These are phyloP conservation scores for Prunella himalayana DNA, from an alignment of 2,113 vertebrate species.

Conservation along the genomic window DNA sequence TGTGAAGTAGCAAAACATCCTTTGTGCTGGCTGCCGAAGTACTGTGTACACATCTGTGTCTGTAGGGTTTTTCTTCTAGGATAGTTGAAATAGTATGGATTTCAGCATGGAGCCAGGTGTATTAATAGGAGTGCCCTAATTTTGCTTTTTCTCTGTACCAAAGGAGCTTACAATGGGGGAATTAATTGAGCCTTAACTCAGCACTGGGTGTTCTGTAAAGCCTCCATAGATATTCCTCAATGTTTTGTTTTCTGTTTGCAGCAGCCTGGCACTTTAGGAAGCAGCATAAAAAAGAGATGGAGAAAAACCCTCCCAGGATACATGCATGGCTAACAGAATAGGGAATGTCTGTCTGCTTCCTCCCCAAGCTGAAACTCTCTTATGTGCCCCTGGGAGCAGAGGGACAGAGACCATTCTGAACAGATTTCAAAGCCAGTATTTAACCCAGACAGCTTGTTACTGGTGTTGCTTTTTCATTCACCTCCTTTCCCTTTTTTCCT, in stretches of 20 bases:
- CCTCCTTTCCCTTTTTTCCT: not conserved
- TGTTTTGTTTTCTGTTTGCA: not conserved
- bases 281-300: not conserved
- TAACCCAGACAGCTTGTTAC: not conserved
- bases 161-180: not conserved
- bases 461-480: not conserved
- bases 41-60: not conserved
- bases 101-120: not conserved
- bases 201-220: not conserved
- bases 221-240: accelerated
- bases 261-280: not conserved
- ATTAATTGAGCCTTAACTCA: not conserved
- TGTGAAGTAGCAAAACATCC: not conserved
- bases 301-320: not conserved
- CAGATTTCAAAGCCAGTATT: not conserved
- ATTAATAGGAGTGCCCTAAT: not conserved
- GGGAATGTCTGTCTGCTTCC: not conserved
- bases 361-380: not conserved
- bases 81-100: not conserved
- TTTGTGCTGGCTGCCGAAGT: not conserved
- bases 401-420: not conserved
- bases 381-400: not conserved
- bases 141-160: not conserved
- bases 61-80: not conserved
- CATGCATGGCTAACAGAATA: accelerated